phyloP scores from a whole-genome alignment of 1,140 invertebrate species.

The Centruroides sculpturatus region DNA sequence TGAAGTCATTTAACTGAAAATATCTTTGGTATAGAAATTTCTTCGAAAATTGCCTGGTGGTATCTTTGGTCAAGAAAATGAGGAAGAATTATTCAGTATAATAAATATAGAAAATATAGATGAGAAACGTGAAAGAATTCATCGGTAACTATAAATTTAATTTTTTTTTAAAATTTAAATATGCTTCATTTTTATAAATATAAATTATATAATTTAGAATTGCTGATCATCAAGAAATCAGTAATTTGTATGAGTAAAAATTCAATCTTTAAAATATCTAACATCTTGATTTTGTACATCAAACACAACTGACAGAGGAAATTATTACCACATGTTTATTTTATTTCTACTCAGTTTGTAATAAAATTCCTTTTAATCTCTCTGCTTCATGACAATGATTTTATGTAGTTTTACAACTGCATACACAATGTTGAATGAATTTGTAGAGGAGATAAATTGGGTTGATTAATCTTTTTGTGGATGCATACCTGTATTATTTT shows the following conservation, averaged over 20 bases:
- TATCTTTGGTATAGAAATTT: conserved; percentile 45
- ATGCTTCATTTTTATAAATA: background rate
- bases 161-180: background rate
- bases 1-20: no score
- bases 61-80: conserved; percentile 78
- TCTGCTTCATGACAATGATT: no score
- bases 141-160: conserved; percentile 47
- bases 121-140: conserved; percentile 78
- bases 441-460: no score
- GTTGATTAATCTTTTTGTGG: no score
- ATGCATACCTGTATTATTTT: no score
- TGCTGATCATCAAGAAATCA: background rate
- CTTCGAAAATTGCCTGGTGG: conserved; percentile 93
- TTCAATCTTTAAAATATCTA: background rate
- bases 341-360: no score
- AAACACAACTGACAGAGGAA: no score
- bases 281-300: background rate
- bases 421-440: no score
- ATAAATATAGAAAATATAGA: conserved; percentile 51
- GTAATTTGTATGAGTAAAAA: background rate
- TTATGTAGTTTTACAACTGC: no score
- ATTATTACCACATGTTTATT: no score
- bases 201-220: background rate
- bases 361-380: no score
- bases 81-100: conserved; percentile 76